Conservation (phyloP, 2,113 vertebrate genomes). For the Tapirus terrestris region DNA sequence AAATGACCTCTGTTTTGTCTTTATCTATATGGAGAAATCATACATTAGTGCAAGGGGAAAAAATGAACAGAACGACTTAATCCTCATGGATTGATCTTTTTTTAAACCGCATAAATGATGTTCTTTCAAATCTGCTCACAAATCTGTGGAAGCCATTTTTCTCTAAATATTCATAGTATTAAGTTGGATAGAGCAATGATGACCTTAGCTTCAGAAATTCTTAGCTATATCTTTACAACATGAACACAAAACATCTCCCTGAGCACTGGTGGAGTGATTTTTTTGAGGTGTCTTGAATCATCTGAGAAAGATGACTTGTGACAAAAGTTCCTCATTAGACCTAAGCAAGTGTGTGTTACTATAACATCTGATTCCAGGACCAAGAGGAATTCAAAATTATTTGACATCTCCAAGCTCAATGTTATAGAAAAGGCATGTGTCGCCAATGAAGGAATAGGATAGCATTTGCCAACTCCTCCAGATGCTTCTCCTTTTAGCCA, state of each 20-base stretch:
- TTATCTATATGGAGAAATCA: neutral
- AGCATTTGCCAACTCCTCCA: neutral
- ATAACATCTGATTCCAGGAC: neutral
- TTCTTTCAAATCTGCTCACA: neutral
- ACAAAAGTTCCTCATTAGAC: neutral
- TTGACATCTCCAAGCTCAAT: neutral
- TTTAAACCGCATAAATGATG: neutral
- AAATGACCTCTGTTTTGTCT: neutral
- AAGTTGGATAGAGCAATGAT: neutral
- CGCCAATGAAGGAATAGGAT: neutral
- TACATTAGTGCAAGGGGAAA: neutral
- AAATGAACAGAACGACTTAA: neutral
- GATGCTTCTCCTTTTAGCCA: slow-evolving; percentile 44
- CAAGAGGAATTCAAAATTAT: slow-evolving; percentile 23
- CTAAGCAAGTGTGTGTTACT: neutral
- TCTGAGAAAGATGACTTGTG: neutral
- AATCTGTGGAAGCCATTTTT: neutral
- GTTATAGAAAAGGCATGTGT: neutral
- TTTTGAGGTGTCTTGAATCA: neutral
- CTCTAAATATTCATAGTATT: neutral
- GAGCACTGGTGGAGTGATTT: neutral
- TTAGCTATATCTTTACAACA: neutral
- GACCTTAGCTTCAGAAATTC: neutral
- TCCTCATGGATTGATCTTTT: neutral
- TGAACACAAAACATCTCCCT: neutral